Conservation (phyloP, 2,113 vertebrate species). For the Burhinus bistriatus region DNA sequence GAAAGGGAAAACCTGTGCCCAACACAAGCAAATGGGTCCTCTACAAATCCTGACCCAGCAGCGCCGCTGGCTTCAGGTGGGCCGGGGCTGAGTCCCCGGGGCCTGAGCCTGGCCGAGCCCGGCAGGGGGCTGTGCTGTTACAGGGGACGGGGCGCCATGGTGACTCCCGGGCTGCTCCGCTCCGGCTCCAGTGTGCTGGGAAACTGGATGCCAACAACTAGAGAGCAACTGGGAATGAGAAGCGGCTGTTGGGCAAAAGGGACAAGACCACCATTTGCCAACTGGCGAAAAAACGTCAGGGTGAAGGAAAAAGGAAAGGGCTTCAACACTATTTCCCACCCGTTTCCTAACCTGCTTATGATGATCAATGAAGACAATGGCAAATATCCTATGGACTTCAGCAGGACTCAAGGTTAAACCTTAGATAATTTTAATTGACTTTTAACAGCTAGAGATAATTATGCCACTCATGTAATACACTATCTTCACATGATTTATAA, state of each 20-base stretch:
- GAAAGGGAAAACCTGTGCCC: neutral
- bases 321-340: neutral
- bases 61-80: rapidly evolving
- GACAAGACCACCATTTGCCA: neutral
- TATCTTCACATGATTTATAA: neutral
- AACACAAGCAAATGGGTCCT: neutral
- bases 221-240: neutral
- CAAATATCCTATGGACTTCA: neutral
- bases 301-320: neutral
- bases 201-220: neutral
- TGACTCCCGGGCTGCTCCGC: rapidly evolving
- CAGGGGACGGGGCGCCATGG: rapidly evolving
- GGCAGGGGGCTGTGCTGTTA: no score
- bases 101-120: rapidly evolving
- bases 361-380: neutral
- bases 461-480: neutral
- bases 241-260: neutral
- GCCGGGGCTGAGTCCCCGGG: neutral
- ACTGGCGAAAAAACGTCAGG: neutral
- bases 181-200: neutral
- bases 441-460: neutral
- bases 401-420: neutral
- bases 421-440: neutral
- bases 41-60: neutral
- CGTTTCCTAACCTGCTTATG: neutral